Percentiles rank a stretch among this genome's conserved stretches.
Conservation (phyloP, 2,888 invertebrate species). For the Metacarcinus magister region DNA sequence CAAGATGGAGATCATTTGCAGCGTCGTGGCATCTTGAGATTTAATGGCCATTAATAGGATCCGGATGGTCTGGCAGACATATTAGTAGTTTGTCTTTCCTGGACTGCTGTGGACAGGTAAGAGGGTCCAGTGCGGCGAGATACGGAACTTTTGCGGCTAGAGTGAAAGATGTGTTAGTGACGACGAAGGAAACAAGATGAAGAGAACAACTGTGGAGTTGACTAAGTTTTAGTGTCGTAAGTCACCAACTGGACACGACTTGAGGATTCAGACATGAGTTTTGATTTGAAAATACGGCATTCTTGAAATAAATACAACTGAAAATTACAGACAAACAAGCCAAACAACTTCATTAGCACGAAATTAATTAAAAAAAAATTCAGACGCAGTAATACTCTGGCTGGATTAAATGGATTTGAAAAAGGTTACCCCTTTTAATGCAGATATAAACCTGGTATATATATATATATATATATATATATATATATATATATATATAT, state of each 20-base stretch:
- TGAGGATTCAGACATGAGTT: background rate
- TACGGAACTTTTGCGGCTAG: background rate
- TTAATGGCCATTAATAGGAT: background rate
- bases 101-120: background rate
- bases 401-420: background rate
- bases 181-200: background rate
- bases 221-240: background rate
- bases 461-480: constrained; percentile 69
- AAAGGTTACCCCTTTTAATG: background rate
- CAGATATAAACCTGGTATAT: background rate
- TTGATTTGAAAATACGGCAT: background rate
- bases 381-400: background rate
- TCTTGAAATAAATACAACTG: background rate
- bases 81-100: background rate
- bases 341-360: background rate
- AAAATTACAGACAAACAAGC: background rate
- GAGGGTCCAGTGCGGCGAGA: background rate
- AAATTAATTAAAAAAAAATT: background rate
- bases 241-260: background rate
- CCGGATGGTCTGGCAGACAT: background rate
- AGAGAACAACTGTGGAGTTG: background rate
- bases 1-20: too few species aligned
- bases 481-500: constrained; percentile 64
- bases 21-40: background rate
- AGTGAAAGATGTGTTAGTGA: background rate